Base-by-base conservation (phyloP, 2,888 invertebrate genomes). In the Dolichopus griseipennis region DNA sequence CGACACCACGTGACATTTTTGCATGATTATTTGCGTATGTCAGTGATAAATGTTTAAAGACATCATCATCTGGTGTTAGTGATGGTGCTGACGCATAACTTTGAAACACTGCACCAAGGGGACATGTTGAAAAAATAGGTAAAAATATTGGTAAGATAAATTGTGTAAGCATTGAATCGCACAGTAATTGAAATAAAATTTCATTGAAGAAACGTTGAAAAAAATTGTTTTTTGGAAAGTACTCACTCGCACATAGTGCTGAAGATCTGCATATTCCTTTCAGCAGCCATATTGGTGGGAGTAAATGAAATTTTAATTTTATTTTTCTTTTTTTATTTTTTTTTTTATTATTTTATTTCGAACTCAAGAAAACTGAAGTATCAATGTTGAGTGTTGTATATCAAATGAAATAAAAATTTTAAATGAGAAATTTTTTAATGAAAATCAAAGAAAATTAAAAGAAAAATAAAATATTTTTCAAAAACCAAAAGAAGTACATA, bases 11-110 rank as follows among this genome's bases (percentile, higher is more conserved):
- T 68, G 92, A 88, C 95, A 96, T 96, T 77, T 90, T 91, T 52
- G 89, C 90, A 81, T 97, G 95, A 79, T 92, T 92, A 73, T 88
- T 88, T 41, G 95, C 90, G 83, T 95, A 97, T 4, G 89, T 87
- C 72, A 90, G 83, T 8, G 96, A 90, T 71, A 97, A 79, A 78
- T 94, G 92, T 70, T 89, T 89, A 83, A 95, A 95, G 20, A 95
- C 90, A 78, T 96, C 96, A 78, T 97, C 93, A 78, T 97, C 97
- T 0, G 95, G 95, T 34, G 94, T 90, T 72, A 92, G 83, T 1
- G 93, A 93, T 62, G 93, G 91, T 67, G 90, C 84, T 71, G 91
- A 90, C 43, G 90, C 86, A 78, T 91, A 91, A 78, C 89, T 91
- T 85, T 93, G 92, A 84, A 93, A 93, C 83, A 93, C 93, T 93